Evolutionary conservation across 2,888 invertebrate species (phyloP).

Genomic region (Temnothorax rugatulus): DNA sequence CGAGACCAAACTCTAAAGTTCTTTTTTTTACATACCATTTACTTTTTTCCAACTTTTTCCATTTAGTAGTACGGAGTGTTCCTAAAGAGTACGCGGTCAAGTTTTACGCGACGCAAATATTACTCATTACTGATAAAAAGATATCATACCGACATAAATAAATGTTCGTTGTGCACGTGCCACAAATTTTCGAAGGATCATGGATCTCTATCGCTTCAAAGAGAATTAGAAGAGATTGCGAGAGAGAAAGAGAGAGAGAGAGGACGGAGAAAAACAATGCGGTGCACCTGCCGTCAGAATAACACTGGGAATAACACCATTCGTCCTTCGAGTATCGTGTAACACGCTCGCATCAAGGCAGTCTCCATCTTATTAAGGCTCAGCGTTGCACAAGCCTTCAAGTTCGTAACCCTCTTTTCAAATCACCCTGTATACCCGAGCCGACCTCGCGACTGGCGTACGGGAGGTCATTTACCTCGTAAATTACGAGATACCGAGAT

Average conservation of each 20-base stretch:
- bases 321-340: neutral
- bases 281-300: neutral
- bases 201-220: neutral
- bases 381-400: neutral
- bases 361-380: constrained; percentile 6
- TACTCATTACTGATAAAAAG: neutral
- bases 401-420: constrained; percentile 22
- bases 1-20: neutral
- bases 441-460: neutral
- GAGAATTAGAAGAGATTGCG: neutral
- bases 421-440: constrained; percentile 22
- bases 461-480: constrained; percentile 47
- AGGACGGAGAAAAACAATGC: neutral
- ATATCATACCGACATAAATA: neutral
- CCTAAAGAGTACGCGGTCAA: too few relatives aligned
- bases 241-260: neutral
- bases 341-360: neutral
- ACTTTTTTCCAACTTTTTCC: neutral
- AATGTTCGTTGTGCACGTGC: neutral
- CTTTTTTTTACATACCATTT: neutral
- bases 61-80: neutral
- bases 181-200: neutral
- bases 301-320: neutral
- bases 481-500: constrained; percentile 56
- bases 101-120: neutral